Percentiles rank a stretch among this genome's conserved stretches.
These are phyloP conservation scores for Hemiprocne comata DNA, from an alignment of 2,113 vertebrate species.

Conservation along the genomic window DNA sequence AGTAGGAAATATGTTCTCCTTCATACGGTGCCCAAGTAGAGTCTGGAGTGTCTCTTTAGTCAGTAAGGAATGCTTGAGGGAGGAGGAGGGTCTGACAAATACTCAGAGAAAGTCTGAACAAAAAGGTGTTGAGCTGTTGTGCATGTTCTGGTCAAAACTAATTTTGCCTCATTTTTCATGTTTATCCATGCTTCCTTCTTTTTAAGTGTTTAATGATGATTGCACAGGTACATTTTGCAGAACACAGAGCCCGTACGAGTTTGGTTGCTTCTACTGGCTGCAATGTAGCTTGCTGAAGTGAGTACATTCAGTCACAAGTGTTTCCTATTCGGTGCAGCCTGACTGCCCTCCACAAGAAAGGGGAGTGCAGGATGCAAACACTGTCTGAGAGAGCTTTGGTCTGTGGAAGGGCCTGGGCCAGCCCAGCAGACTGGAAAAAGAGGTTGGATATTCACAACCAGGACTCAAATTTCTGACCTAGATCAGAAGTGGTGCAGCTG, in stretches of 20 bases:
- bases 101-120: neutral
- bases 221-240: neutral
- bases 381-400: neutral
- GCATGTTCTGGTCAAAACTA: neutral
- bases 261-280: neutral
- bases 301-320: neutral
- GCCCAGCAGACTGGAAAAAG: neutral
- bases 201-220: neutral
- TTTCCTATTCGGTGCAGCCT: rapidly evolving
- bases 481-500: neutral
- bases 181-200: neutral
- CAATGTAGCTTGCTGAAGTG: neutral
- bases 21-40: neutral
- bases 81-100: neutral
- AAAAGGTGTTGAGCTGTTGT: neutral
- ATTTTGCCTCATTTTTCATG: neutral
- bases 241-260: rapidly evolving
- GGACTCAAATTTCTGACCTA: neutral
- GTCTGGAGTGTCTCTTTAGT: neutral
- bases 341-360: rapidly evolving
- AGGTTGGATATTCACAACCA: neutral
- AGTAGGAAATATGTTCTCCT: neutral
- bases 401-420: neutral
- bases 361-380: neutral
- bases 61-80: neutral